These are phyloP conservation scores for Drosophila pectinifera DNA, from an alignment of 1,140 invertebrate species.

Conservation along the genomic window DNA sequence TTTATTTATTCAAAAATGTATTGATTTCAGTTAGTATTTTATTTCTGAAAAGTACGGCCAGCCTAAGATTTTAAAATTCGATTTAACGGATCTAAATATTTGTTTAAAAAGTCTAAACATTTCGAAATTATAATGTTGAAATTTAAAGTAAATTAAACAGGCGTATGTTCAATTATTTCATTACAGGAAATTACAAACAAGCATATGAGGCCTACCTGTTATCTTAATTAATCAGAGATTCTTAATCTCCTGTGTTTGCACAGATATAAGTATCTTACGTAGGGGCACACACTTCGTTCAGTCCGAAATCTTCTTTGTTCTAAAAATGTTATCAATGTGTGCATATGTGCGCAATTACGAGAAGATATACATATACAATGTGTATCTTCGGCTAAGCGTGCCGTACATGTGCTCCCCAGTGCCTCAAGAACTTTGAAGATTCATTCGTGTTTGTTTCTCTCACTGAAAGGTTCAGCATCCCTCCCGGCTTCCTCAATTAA, in stretches of 20 bases:
- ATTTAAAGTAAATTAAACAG: no score
- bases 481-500: neutral
- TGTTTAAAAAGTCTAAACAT: neutral
- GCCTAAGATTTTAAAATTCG: neutral
- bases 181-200: no score
- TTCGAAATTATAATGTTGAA: no score
- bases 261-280: conserved; percentile 9
- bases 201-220: neutral
- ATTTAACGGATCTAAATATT: conserved; percentile 4
- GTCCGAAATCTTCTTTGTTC: conserved; percentile 16
- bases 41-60: no score
- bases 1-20: neutral
- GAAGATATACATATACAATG: no score
- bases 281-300: conserved; percentile 18
- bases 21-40: neutral
- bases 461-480: conserved; percentile 15
- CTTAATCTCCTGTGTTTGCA: conserved; percentile 8
- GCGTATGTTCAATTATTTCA: no score
- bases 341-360: conserved; percentile 22
- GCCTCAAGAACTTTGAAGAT: conserved; percentile 12
- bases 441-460: conserved; percentile 19
- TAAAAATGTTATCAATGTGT: conserved; percentile 18
- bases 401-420: conserved; percentile 9
- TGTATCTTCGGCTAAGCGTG: conserved; percentile 9
- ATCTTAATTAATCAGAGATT: conserved; percentile 1